Evolutionary conservation across 2,797 vertebrate species (phyloP).

Genomic region (Avahi laniger): DNA sequence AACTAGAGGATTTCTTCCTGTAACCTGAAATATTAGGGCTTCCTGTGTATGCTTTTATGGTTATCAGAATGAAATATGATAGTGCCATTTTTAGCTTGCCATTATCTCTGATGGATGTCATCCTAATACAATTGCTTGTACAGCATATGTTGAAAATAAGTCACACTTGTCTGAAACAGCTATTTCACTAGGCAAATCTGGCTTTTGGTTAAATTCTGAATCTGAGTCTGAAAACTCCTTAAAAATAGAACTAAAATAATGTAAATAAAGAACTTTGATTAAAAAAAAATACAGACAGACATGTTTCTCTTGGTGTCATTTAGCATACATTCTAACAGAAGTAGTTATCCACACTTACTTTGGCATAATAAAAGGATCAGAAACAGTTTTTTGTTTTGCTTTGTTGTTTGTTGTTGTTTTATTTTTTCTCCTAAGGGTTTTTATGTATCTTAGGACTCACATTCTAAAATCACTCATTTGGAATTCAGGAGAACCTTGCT

Average conservation of each 20-base stretch:
- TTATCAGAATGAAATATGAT: constrained; percentile 69
- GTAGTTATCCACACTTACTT: neutral
- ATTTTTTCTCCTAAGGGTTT: neutral
- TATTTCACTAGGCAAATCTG: constrained; percentile 31
- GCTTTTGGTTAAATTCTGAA: constrained; percentile 30
- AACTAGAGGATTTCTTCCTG: neutral
- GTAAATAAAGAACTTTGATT: constrained; percentile 12
- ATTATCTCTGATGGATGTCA: constrained; percentile 60
- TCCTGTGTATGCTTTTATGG: constrained; percentile 53
- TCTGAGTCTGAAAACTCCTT: constrained; percentile 24
- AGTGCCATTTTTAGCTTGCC: constrained; percentile 59
- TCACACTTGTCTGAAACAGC: constrained; percentile 45
- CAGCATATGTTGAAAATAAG: constrained; percentile 65
- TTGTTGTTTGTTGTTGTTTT: neutral
- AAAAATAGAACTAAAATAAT: constrained; percentile 43
- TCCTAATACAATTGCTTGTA: constrained; percentile 64
- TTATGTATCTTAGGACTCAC: neutral
- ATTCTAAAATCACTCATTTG: constrained; percentile 21
- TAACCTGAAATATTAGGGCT: constrained; percentile 16
- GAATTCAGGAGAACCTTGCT: neutral
- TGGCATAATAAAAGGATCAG: neutral
- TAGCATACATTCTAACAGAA: neutral
- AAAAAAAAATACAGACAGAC: neutral
- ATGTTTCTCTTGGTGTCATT: neutral
- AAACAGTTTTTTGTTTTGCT: neutral